Evolutionary conservation across 2,113 vertebrate species (phyloP), one percentile per base, ranked within the genome.

Genomic region (Macrotis lagotis): DNA sequence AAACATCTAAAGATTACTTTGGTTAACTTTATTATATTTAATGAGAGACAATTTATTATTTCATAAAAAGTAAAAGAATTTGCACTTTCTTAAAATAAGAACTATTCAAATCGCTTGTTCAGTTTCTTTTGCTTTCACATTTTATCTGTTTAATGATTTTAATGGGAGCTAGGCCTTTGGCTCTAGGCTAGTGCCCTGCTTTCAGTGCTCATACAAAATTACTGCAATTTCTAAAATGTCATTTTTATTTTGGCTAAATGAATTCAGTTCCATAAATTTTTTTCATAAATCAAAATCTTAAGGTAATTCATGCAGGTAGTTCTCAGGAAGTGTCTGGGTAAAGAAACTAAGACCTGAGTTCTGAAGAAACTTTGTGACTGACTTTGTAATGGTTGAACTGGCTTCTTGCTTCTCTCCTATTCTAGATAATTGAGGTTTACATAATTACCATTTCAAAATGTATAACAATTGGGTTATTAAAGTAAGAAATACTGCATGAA

Each of bases 61-160:
- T n/a, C n/a, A n/a, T n/a, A n/a, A n/a, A n/a, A n/a, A n/a, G n/a
- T n/a, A n/a, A n/a, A n/a, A n/a, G n/a, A n/a, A n/a, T n/a, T n/a
- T n/a, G n/a, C n/a, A n/a, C n/a, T n/a, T n/a, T n/a, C n/a, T n/a
- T n/a, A n/a, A n/a, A n/a, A n/a, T n/a, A n/a, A n/a, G n/a, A n/a
- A n/a, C n/a, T n/a, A n/a, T n/a, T n/a, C n/a, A n/a, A n/a, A n/a
- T n/a, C n/a, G n/a, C n/a, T n/a, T n/a, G n/a, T n/a, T n/a, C n/a
- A n/a, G n/a, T n/a, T n/a, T n/a, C n/a, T n/a, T n/a, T n/a, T n/a
- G n/a, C n/a, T n/a, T n/a, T n/a, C n/a, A n/a, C n/a, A n/a, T n/a
- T 25, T 44, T 48, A 94, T 94, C 44, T 90, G 66, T 59, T 88
- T 94, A 89, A 94, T 55, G 95, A 44, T n/a, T 26, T 19, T 55